Evolutionary conservation across 2,797 vertebrate genomes (phyloP).

Genomic region (Chelon labrosus): DNA sequence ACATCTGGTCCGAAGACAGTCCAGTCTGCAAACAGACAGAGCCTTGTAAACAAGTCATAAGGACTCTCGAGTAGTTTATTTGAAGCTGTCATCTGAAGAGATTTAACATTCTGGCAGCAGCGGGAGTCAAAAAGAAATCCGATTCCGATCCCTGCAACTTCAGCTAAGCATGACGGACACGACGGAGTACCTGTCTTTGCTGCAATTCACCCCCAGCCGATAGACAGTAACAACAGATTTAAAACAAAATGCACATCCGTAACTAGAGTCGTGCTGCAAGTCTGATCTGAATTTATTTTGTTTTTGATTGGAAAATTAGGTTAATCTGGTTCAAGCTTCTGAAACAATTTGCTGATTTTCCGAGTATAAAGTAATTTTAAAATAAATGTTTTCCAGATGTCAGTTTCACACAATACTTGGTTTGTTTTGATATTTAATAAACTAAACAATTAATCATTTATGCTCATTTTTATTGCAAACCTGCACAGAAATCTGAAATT

Average conservation of each 20-base stretch:
- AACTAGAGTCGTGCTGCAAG: background rate
- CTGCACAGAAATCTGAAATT: no score
- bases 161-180: conserved; percentile 32
- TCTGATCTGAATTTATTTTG: conserved; percentile 13
- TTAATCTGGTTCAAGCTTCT: no score
- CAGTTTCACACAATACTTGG: no score
- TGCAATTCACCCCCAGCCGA: conserved; percentile 22
- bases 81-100: conserved; percentile 37
- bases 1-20: conserved; percentile 50
- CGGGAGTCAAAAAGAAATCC: conserved; percentile 27
- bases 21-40: background rate
- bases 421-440: no score
- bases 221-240: background rate
- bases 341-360: no score
- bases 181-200: conserved; percentile 24
- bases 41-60: conserved; percentile 21
- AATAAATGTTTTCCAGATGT: no score
- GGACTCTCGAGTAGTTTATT: conserved; percentile 23
- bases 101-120: conserved; percentile 33
- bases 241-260: no score
- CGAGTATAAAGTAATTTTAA: no score
- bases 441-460: no score
- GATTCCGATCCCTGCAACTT: conserved; percentile 21
- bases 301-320: no score
- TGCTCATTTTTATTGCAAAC: no score